These are phyloP conservation scores for Apeltes quadracus DNA, from an alignment of 2,113 vertebrate genomes.

Conservation along the genomic window DNA sequence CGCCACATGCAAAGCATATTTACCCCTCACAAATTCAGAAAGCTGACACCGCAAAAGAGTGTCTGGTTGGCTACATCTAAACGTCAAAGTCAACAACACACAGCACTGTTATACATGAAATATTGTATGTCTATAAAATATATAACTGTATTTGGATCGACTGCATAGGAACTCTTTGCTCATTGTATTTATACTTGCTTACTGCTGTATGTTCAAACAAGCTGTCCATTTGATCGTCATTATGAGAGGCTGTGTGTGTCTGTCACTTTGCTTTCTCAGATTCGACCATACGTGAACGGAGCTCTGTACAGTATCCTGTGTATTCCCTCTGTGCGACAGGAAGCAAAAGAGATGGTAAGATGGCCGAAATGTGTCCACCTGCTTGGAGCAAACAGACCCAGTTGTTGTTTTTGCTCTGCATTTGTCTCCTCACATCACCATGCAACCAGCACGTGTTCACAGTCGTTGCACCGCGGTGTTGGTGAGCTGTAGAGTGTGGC, in stretches of 20 bases:
- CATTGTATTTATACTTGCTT: not conserved
- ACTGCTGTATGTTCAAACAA: not conserved
- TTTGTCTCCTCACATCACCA: conserved; percentile 34
- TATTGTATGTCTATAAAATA: too few species aligned
- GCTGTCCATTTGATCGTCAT: not conserved
- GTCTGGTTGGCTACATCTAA: not conserved
- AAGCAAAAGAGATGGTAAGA: conserved; percentile 95
- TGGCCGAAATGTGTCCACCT: conserved; percentile 42
- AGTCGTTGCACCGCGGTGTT: not conserved
- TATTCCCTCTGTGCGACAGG: conserved; percentile 87
- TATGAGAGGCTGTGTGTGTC: not conserved
- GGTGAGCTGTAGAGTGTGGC: not conserved
- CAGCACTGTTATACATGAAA: too few species aligned
- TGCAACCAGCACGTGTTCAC: conserved; percentile 5
- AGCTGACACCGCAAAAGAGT: not conserved
- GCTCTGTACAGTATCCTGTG: conserved; percentile 93
- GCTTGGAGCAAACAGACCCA: conserved; percentile 30
- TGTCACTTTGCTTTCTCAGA: conserved; percentile 74
- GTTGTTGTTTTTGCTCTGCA: conserved; percentile 23
- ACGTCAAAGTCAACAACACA: not conserved
- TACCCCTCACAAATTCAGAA: not conserved
- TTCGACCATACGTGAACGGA: conserved; percentile 93
- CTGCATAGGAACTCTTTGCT: too few species aligned
- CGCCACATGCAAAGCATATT: too few species aligned
- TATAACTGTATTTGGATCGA: too few species aligned